Base-by-base conservation (phyloP, 2,113 vertebrate species). In the Oenanthe melanoleuca region DNA sequence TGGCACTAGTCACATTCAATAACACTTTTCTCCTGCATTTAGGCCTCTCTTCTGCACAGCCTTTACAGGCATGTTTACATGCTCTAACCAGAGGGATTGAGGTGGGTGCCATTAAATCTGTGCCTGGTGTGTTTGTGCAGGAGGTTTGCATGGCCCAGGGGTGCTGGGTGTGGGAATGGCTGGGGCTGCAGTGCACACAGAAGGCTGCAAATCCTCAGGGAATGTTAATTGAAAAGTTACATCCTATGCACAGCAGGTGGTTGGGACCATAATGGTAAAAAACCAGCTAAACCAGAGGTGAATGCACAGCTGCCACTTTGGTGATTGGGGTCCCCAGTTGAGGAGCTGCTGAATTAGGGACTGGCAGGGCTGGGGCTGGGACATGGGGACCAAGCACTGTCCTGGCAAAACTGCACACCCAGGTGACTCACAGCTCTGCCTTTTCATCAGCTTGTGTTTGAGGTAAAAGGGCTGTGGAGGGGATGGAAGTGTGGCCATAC, bases 1-100 rank as follows among this genome's bases (percentile, higher is more conserved):
- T 86, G 90, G 95, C 94, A 96, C 80, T 26, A 92, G 93, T 95
- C 95, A 95, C 93, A 95, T 97, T 83, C 86, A 95, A 96, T 96
- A 94, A 96, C 4, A 66, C 53, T 88, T 92, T 16, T 47, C 66
- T 93, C 74, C 25, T 50, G 22, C 59, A 40, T 87, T 77, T 53
- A 70, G 89, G 59, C 19, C 40, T 74, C 63, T 57, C 29, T 75
- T 26, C 69, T 47, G 47, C 69, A 78, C 72, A 72, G 49, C 31
- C 63, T 78, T 82, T 26, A 25, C 60, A 13, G 55, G 44, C 33
- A 1, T 13, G 34, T 85, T 95, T 69, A 78, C 81, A 73, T 0
- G 0, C 56, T 73, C 80, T 45, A 47, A 88, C 59, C 40, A 74
- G 44, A 47, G 40, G 47, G 42, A 67, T 88, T 91, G 55, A 70